These are phyloP conservation scores for Trogon melanurus DNA, from an alignment of 2,113 vertebrate genomes.

Conservation along the genomic window DNA sequence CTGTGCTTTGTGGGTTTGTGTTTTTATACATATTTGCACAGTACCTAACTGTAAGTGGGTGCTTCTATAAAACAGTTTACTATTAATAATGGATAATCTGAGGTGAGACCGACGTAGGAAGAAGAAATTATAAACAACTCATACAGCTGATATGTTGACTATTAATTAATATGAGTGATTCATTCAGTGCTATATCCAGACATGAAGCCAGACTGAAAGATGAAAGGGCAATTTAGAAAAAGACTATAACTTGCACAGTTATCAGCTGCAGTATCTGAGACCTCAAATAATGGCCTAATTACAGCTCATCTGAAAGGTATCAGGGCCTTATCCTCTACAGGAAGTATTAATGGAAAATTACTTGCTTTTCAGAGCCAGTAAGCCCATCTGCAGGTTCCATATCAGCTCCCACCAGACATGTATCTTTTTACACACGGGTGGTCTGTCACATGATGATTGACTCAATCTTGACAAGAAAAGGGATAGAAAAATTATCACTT, in stretches of 20 bases:
- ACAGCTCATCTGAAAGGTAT: constrained; percentile 14
- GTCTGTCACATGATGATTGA: constrained; percentile 50
- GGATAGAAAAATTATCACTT: constrained; percentile 36
- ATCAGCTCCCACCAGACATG: constrained; percentile 25
- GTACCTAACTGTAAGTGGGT: not conserved
- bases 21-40: not conserved
- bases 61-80: not conserved
- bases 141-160: constrained; percentile 40
- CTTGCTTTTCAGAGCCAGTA: constrained; percentile 23
- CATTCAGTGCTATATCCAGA: not conserved
- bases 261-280: constrained; percentile 20
- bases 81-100: constrained; percentile 5
- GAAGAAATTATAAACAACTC: constrained; percentile 21
- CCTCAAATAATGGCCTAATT: constrained; percentile 43
- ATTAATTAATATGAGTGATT: constrained; percentile 51
- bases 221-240: constrained; percentile 32
- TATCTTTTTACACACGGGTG: constrained; percentile 30
- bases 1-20: not conserved
- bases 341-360: constrained; percentile 45
- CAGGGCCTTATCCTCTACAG: constrained; percentile 10
- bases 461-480: constrained; percentile 53
- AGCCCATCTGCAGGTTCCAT: constrained; percentile 5
- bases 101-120: not conserved
- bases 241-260: constrained; percentile 22
- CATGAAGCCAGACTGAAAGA: constrained; percentile 30